phyloP scores from a whole-genome alignment of 2,888 invertebrate species.

The Thumatha senex region DNA sequence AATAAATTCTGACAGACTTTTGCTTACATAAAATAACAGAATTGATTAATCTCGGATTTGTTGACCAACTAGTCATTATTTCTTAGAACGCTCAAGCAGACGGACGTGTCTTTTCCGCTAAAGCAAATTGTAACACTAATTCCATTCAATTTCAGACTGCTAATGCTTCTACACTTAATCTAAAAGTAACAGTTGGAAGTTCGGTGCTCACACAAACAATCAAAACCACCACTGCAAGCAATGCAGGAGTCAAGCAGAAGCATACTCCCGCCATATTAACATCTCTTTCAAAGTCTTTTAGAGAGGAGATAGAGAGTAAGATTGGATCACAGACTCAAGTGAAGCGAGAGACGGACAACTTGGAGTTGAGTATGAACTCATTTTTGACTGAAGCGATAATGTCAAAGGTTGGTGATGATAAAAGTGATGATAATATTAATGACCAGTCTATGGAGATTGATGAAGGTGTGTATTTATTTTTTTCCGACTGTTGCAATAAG shows the following conservation, averaged over 20 bases:
- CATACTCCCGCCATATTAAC: too few relatives aligned
- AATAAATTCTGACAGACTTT: too few relatives aligned
- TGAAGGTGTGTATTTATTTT: conserved; percentile 48
- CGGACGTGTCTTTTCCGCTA: too few relatives aligned
- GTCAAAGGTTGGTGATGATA: conserved; percentile 15
- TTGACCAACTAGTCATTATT: too few relatives aligned
- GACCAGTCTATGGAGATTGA: conserved; percentile 59
- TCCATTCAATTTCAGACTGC: conserved; percentile 38
- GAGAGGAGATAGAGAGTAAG: conserved; percentile 17
- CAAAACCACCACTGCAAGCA: conserved; percentile 42
- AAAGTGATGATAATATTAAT: conserved; percentile 12
- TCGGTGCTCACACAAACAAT: conserved; percentile 58
- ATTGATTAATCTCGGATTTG: too few relatives aligned
- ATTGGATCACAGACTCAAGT: conserved; percentile 4
- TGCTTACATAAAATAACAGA: too few relatives aligned
- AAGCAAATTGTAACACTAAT: not conserved
- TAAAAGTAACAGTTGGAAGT: conserved; percentile 59
- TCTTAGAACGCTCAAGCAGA: too few relatives aligned
- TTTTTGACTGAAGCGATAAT: conserved; percentile 39
- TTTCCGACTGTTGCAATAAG: too few relatives aligned
- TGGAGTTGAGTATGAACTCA: conserved; percentile 42
- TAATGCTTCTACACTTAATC: conserved; percentile 43
- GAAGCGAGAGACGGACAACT: conserved; percentile 15
- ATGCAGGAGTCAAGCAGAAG: conserved; percentile 16
- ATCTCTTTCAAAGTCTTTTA: conserved; percentile 3